phyloP scores from a whole-genome alignment of 2,113 vertebrate genomes.

The Turnix velox region DNA sequence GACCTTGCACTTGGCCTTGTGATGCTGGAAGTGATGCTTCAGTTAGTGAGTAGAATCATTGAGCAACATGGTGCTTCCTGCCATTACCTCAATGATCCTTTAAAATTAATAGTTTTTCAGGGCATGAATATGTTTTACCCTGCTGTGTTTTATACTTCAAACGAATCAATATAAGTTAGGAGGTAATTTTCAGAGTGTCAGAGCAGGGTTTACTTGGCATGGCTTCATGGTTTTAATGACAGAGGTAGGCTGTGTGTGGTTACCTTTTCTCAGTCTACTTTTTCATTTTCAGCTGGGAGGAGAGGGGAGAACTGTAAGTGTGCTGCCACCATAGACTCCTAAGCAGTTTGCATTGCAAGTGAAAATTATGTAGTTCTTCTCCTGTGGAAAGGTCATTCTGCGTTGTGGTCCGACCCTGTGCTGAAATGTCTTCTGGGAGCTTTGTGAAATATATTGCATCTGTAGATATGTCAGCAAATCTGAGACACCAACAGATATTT shows the following conservation, averaged over 20 bases:
- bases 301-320: background rate
- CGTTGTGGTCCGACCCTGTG: background rate
- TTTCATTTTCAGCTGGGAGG: background rate
- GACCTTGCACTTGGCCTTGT: too few relatives aligned
- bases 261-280: background rate
- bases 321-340: background rate
- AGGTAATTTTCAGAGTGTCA: background rate
- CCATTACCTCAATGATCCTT: background rate
- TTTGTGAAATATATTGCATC: fast-evolving
- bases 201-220: background rate
- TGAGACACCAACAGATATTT: background rate
- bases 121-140: background rate
- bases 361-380: background rate
- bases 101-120: background rate
- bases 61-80: background rate
- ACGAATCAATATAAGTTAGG: background rate
- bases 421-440: background rate
- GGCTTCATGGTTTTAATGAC: background rate
- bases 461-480: background rate
- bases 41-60: background rate
- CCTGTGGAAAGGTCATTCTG: background rate
- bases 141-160: background rate
- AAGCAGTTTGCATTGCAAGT: background rate
- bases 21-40: background rate
- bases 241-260: background rate